phyloP scores from a whole-genome alignment of 2,113 vertebrate genomes.

The Neodontobutis hainanensis region DNA sequence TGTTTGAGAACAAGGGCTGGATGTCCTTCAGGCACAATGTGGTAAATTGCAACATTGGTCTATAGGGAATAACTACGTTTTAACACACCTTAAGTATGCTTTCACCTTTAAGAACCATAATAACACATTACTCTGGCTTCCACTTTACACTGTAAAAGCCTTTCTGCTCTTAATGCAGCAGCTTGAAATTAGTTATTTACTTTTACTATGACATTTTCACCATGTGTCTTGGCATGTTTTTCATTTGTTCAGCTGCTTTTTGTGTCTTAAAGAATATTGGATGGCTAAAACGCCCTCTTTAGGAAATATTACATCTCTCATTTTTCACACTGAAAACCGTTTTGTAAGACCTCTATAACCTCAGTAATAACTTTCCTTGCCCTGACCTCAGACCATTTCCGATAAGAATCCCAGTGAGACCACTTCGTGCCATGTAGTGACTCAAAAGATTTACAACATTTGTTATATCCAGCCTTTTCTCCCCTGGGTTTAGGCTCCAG shows the following conservation, averaged over 20 bases:
- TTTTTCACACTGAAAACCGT: slow-evolving; percentile 8
- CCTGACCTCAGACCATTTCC: slow-evolving; percentile 32
- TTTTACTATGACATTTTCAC: slow-evolving; percentile 6
- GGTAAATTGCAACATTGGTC: neutral
- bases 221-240: neutral
- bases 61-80: slow-evolving; percentile 23
- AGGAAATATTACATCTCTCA: neutral
- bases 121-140: slow-evolving; percentile 11
- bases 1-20: slow-evolving; percentile 31
- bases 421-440: slow-evolving; percentile 32
- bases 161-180: slow-evolving; percentile 11
- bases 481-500: slow-evolving; percentile 54
- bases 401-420: slow-evolving; percentile 24
- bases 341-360: slow-evolving; percentile 15
- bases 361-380: slow-evolving; percentile 31
- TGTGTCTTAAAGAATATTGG: neutral
- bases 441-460: slow-evolving; percentile 66
- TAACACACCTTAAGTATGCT: slow-evolving; percentile 3
- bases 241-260: neutral
- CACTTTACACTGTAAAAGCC: slow-evolving; percentile 25
- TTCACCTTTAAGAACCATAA: slow-evolving; percentile 23
- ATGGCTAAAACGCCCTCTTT: neutral
- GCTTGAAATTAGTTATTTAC: neutral
- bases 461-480: slow-evolving; percentile 61
- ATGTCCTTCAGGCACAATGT: slow-evolving; percentile 31